Evolutionary conservation across 2,797 vertebrate species (phyloP).

Genomic region (Acanthurus lineatus): DNA sequence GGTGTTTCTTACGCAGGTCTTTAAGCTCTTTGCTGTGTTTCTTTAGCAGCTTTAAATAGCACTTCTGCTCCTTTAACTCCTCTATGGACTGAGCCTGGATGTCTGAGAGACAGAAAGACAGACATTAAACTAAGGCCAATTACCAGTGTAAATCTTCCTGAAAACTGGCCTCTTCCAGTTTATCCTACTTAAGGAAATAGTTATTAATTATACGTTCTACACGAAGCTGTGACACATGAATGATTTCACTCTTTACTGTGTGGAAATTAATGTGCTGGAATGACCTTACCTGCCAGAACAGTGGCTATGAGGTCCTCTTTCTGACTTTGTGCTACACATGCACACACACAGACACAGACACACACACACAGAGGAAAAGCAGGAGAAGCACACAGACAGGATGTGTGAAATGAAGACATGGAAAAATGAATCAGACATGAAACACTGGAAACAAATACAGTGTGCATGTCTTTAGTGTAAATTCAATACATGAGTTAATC

Average conservation of each 20-base stretch:
- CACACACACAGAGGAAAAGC: too few relatives aligned
- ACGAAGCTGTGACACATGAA: slow-evolving; percentile 4
- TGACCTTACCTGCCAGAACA: slow-evolving; percentile 87
- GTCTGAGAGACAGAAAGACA: slow-evolving; percentile 73
- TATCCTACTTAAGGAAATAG: neutral
- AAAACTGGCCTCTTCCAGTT: neutral
- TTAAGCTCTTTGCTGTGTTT: slow-evolving; percentile 91
- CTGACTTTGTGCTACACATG: slow-evolving; percentile 71
- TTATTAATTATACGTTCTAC: neutral
- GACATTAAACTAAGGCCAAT: neutral
- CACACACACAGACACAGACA: slow-evolving; percentile 24
- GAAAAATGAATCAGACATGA: neutral
- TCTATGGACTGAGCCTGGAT: slow-evolving; percentile 81
- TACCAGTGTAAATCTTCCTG: neutral
- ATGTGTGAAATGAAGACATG: slow-evolving; percentile 63
- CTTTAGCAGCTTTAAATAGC: slow-evolving; percentile 85
- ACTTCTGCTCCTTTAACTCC: slow-evolving; percentile 87
- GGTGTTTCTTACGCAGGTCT: slow-evolving; percentile 89
- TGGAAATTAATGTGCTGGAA: slow-evolving; percentile 29
- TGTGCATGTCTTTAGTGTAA: neutral
- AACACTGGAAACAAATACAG: neutral
- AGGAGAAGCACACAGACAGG: slow-evolving; percentile 41
- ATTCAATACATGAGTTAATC: neutral
- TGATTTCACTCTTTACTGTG: neutral
- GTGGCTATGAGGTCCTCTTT: slow-evolving; percentile 88